Percentiles rank a stretch among this genome's conserved stretches.
Conservation (phyloP, 1,140 invertebrate species). For the Drosophila fuyamai region DNA sequence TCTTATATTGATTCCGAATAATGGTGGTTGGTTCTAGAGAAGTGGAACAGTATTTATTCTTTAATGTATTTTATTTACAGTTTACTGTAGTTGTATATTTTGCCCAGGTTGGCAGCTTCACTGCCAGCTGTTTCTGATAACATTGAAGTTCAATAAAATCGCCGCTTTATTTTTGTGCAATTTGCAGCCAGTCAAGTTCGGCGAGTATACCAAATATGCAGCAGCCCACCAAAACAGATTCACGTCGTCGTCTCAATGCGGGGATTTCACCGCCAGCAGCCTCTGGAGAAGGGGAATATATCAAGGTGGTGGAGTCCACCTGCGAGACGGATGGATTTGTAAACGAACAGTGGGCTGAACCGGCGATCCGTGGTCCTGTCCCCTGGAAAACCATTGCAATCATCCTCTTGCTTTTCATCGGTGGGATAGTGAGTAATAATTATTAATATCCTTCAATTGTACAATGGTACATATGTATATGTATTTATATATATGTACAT, state of each 20-base stretch:
- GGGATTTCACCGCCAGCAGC: not conserved
- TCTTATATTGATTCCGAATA: too few relatives aligned
- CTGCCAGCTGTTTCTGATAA: slow-evolving; percentile 37
- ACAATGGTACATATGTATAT: not conserved
- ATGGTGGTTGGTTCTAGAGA: too few relatives aligned
- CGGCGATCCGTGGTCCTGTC: slow-evolving; percentile 9
- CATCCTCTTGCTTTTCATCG: slow-evolving; percentile 52
- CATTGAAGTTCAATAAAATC: not conserved
- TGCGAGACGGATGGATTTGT: slow-evolving; percentile 63
- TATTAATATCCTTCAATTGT: not conserved
- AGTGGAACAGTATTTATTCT: not conserved
- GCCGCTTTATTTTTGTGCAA: not conserved
- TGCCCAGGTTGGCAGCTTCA: slow-evolving; percentile 17
- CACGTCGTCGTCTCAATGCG: slow-evolving; percentile 58
- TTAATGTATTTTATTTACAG: not conserved
- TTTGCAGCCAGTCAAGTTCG: slow-evolving; percentile 8
- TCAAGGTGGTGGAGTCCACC: slow-evolving; percentile 29
- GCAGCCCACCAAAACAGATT: slow-evolving; percentile 58
- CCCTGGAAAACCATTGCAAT: slow-evolving; percentile 70
- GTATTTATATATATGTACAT: too few relatives aligned
- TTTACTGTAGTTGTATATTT: slow-evolving; percentile 5
- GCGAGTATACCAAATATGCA: slow-evolving; percentile 48
- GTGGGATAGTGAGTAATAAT: slow-evolving; percentile 50
- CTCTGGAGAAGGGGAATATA: slow-evolving; percentile 18
- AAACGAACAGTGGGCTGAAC: slow-evolving; percentile 59